Evolutionary conservation across 37 sponge, comb jelly and placozoan species (phyloP).

Genomic region (Axinella damicornis): DNA sequence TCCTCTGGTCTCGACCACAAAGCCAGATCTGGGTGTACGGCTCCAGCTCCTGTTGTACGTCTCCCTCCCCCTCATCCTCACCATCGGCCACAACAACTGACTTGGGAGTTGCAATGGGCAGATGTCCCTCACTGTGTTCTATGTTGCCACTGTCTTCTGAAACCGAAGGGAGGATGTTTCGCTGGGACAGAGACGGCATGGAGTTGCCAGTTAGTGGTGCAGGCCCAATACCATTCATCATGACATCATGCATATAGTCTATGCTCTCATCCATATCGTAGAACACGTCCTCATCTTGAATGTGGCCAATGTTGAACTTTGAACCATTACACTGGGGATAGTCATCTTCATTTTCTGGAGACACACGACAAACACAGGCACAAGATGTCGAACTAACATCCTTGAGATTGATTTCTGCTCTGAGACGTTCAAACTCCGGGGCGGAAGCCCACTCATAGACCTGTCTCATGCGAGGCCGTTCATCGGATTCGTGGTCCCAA

Average conservation of each 20-base stretch:
- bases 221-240: no score
- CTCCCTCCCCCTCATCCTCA: no score
- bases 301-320: neutral
- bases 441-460: conserved; percentile 28
- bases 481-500: conserved; percentile 75
- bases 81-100: neutral
- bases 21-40: conserved; percentile 81
- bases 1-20: conserved; percentile 80
- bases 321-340: no score
- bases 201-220: no score
- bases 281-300: neutral
- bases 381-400: conserved; percentile 65
- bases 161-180: neutral
- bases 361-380: conserved; percentile 71
- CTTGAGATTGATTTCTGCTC: conserved; percentile 47
- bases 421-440: conserved; percentile 67
- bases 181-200: no score
- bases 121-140: neutral
- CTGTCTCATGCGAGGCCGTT: conserved; percentile 70
- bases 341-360: conserved; percentile 47
- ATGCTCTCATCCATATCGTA: neutral
- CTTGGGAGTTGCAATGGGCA: neutral
- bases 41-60: conserved; percentile 15
- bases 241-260: neutral
- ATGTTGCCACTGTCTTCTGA: conserved; percentile 18